Conservation (phyloP, 2,797 vertebrate genomes). For the Numenius phaeopus region DNA sequence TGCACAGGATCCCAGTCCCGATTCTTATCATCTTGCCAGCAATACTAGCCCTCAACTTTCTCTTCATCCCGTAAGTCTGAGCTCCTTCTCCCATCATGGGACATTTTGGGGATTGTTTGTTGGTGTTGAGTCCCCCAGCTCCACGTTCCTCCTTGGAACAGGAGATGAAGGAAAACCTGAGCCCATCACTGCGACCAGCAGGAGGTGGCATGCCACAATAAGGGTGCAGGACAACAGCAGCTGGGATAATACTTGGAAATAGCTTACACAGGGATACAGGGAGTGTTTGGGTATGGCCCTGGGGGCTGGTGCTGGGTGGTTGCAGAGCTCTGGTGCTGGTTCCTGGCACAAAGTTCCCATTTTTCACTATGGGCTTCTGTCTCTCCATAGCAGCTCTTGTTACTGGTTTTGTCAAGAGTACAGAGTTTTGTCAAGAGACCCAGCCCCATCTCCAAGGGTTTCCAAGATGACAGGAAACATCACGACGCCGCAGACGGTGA, state of each 20-base stretch:
- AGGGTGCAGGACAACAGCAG: background rate
- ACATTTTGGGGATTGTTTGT: background rate
- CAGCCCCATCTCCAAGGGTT: background rate
- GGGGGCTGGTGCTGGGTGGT: background rate
- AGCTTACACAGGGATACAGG: background rate
- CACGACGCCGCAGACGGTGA: rapidly evolving
- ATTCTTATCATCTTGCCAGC: background rate
- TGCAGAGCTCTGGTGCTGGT: background rate
- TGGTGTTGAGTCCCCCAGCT: background rate
- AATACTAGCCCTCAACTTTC: background rate
- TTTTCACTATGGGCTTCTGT: background rate
- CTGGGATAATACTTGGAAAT: background rate
- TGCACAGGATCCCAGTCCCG: background rate
- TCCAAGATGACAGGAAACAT: background rate
- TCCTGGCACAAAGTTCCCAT: background rate
- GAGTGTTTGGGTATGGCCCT: background rate
- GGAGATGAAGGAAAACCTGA: background rate
- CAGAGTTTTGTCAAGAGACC: too few species aligned
- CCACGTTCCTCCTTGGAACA: background rate
- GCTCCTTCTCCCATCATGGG: background rate
- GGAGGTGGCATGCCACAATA: background rate
- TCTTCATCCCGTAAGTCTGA: slow-evolving; percentile 8
- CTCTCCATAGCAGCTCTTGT: background rate
- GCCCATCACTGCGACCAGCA: background rate
- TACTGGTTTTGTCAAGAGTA: background rate